Percentiles rank a stretch among this genome's conserved stretches.
Conservation (phyloP, 1,140 invertebrate genomes). For the Hetaerina americana region DNA sequence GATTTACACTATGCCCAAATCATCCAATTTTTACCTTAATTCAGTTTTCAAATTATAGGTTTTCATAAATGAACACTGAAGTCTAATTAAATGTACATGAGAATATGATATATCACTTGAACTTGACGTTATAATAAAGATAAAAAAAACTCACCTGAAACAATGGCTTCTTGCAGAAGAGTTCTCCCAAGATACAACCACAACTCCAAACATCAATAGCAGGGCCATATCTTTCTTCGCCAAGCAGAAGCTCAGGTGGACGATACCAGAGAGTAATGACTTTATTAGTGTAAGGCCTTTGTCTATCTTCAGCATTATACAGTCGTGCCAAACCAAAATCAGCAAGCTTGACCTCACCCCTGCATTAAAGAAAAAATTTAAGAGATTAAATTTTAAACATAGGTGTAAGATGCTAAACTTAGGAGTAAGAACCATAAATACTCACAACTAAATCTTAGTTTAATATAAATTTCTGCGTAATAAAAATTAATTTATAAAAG, state of each 20-base stretch:
- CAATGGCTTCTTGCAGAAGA: conserved; percentile 91
- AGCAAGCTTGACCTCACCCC: conserved; percentile 97
- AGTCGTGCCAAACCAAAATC: conserved; percentile 96
- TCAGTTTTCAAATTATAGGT: no score
- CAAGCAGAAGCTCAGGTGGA: conserved; percentile 91
- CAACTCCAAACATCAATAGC: conserved; percentile 99
- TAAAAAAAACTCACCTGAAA: conserved; percentile 79
- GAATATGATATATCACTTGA: no score
- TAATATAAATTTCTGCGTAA: background rate
- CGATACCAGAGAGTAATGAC: conserved; percentile 99
- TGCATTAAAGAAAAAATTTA: conserved; percentile 41
- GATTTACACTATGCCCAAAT: no score
- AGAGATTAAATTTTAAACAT: background rate
- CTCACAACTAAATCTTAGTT: background rate
- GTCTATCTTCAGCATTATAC: conserved; percentile 89
- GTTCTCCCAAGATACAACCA: conserved; percentile 96
- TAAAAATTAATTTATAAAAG: background rate
- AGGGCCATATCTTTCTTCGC: conserved; percentile 95
- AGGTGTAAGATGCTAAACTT: background rate
- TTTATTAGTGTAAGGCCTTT: conserved; percentile 94
- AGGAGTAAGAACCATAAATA: background rate
- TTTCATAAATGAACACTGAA: no score
- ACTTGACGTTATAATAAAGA: no score
- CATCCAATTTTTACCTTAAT: no score
- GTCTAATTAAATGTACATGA: no score